Evolutionary conservation across 2,797 vertebrate genomes (phyloP), one percentile per base, ranked within the genome.

Genomic region (Pipistrellus kuhlii): DNA sequence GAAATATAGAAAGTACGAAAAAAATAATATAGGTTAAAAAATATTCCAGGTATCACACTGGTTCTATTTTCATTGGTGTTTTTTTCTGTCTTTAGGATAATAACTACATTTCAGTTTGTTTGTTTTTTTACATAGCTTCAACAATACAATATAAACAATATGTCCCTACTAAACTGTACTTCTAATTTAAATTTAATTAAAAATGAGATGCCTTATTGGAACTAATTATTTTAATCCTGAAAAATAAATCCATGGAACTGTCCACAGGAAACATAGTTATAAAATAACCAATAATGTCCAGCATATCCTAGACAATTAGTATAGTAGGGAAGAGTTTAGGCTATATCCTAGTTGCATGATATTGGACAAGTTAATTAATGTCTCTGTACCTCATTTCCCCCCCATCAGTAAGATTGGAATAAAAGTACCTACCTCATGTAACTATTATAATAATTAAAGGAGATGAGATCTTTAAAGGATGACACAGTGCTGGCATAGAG

Each of bases 191-290:
- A 17, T 62, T 57, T 51, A 57, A 59, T 53, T 51, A 84, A 72
- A 2, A 77, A 64, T 62, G 2, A 62, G 23, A 85, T 88, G 27
- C 11, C 8, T 51, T 78, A 25, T 87, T 35, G 32, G 69, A 81
- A 83, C 69, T 71, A 55, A 72, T 44, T 90, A 88, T 81, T 73
- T 59, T 76, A 87, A 72, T 73, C 48, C 32, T 88, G 11, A 90
- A 62, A 27, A 92, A 86, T 75, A 92, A 94, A 84, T 30, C 18
- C 21, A 62, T 51, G 23, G 23, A 30, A 53, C 17, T 48, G 1
- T 82, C 32, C 13, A 62, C 15, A 86, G 11, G 3, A 87, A 87
- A 38, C 6, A 75, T 2, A 83, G 17, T 64, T 38, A 75, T 25
- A 84, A 94, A 71, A 78, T 78, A 73, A 78, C 13, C 44, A 71